Conservation (phyloP, 2,797 vertebrate species). For the Molossus alvarezi region DNA sequence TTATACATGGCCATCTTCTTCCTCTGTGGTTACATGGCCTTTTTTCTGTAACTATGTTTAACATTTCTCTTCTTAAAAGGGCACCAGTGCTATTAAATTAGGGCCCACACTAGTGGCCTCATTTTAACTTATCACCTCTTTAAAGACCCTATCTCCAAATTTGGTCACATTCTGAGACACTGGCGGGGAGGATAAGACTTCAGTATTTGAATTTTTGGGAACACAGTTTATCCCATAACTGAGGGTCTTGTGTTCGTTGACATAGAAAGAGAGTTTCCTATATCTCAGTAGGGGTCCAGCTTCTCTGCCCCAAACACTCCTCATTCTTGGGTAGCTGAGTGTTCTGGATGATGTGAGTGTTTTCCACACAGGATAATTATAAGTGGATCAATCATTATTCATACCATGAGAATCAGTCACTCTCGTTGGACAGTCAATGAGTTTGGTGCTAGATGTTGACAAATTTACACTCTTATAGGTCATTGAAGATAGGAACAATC, state of each 20-base stretch:
- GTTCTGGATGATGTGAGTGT: background rate
- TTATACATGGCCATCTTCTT: background rate
- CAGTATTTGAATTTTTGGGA: background rate
- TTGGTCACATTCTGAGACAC: background rate
- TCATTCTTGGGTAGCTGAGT: background rate
- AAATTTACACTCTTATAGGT: background rate
- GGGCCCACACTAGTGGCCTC: background rate
- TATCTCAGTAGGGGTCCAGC: background rate
- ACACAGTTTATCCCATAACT: background rate
- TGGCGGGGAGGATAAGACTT: background rate
- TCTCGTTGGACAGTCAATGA: background rate
- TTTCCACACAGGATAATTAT: background rate
- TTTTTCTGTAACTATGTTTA: background rate
- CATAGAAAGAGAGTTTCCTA: background rate
- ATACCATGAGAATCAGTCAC: background rate
- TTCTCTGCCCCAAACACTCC: background rate
- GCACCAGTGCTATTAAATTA: background rate
- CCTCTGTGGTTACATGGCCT: background rate
- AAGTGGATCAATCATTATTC: background rate
- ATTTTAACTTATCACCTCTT: background rate
- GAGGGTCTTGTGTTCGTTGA: background rate
- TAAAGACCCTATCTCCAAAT: background rate
- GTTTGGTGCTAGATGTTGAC: background rate
- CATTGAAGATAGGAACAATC: background rate
- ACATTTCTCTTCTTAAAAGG: background rate